A percentile compares a stretch with the other conserved stretches of the same genome.
phyloP scores from a whole-genome alignment of 2,113 vertebrate species.

The Eolophus roseicapilla region DNA sequence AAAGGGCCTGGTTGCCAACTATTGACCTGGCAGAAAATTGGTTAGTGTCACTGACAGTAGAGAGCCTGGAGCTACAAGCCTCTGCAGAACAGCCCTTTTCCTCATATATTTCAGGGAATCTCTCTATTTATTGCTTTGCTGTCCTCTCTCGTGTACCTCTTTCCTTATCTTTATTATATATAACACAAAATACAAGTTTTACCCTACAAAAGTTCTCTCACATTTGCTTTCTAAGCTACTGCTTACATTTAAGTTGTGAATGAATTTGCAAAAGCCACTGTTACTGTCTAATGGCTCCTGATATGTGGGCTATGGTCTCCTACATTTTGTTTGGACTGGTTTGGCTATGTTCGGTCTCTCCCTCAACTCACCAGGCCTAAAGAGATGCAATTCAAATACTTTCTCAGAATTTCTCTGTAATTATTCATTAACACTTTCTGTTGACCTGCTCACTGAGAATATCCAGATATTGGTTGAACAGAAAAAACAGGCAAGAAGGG shows the following conservation, averaged over 20 bases:
- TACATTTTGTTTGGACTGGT: not conserved
- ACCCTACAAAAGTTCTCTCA: not conserved
- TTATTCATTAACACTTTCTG: not conserved
- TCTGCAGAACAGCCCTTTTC: not conserved
- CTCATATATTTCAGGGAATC: not conserved
- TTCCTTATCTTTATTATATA: not conserved
- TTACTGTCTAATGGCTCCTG: not conserved
- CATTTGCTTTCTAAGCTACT: not conserved
- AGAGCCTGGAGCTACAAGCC: not conserved
- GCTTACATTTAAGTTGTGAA: not conserved
- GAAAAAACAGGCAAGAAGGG: not conserved
- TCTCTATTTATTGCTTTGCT: not conserved
- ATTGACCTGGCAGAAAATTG: not conserved
- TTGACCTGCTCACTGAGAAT: not conserved
- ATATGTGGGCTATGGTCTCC: accelerated
- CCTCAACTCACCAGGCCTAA: not conserved
- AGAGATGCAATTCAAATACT: not conserved
- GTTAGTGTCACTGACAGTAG: not conserved
- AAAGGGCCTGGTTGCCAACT: accelerated
- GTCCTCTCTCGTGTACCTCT: not conserved
- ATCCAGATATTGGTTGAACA: not conserved
- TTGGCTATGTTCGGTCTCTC: not conserved
- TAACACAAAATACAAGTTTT: not conserved
- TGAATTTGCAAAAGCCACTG: not conserved
- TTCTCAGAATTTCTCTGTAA: not conserved